phyloP scores from a whole-genome alignment of 2,888 invertebrate species.

The Drosophila pseudotalamancana region DNA sequence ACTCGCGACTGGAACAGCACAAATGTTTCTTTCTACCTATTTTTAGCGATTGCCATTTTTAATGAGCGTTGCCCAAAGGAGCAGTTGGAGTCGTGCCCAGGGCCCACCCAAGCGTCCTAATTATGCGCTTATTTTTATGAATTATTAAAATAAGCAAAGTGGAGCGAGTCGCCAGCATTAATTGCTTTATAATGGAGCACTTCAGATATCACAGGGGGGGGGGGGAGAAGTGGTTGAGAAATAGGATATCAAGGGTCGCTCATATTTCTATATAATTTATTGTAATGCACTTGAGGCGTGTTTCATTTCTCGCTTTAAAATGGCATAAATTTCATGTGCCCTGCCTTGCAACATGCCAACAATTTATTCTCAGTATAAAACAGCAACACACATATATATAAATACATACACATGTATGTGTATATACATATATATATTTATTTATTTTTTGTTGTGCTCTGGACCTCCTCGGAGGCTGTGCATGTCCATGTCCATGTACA shows the following conservation, averaged over 20 bases:
- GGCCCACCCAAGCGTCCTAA: constrained; percentile 66
- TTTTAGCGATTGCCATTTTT: constrained; percentile 69
- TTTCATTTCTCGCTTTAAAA: constrained; percentile 80
- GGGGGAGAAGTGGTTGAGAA: not conserved
- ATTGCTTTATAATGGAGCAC: constrained; percentile 74
- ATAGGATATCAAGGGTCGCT: constrained; percentile 23
- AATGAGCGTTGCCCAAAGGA: constrained; percentile 57
- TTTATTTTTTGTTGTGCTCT: constrained; percentile 20
- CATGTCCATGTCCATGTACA: constrained; percentile 63
- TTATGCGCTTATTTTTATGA: constrained; percentile 75
- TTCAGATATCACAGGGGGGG: constrained; percentile 1
- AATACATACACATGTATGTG: constrained; percentile 25
- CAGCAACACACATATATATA: constrained; percentile 18
- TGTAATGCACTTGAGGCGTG: constrained; percentile 79
- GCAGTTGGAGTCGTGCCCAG: constrained; percentile 20
- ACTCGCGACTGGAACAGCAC: constrained; percentile 27
- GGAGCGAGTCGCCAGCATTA: constrained; percentile 61
- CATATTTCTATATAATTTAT: constrained; percentile 78
- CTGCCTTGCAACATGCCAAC: constrained; percentile 43
- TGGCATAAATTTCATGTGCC: constrained; percentile 74
- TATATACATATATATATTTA: constrained; percentile 15
- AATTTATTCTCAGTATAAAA: constrained; percentile 59
- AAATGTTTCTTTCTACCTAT: constrained; percentile 68
- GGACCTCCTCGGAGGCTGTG: constrained; percentile 54
- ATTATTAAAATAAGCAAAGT: constrained; percentile 74